Conservation (phyloP, 1,140 invertebrate genomes). For the Drosophila pruinosa region DNA sequence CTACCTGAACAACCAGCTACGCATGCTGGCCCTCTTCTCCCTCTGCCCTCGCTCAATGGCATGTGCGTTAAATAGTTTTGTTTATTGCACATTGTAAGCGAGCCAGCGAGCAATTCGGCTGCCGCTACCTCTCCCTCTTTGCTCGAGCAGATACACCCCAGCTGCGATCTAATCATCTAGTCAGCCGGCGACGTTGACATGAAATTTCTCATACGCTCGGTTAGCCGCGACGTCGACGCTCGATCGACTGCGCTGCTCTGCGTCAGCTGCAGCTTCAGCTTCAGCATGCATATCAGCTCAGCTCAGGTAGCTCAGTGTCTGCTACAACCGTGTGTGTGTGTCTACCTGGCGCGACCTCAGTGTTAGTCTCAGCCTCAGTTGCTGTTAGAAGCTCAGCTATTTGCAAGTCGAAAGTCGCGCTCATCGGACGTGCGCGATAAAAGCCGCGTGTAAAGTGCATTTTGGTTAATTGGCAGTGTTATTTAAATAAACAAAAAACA, state of each 20-base stretch:
- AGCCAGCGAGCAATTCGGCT: slow-evolving; percentile 55
- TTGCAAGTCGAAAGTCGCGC: slow-evolving; percentile 64
- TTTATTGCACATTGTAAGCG: slow-evolving; percentile 66
- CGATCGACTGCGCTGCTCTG: slow-evolving; percentile 26
- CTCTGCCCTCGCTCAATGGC: background rate
- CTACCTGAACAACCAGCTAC: background rate
- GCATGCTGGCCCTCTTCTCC: background rate
- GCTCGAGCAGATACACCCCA: slow-evolving; percentile 42
- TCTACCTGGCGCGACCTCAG: slow-evolving; percentile 51
- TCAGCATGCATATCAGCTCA: slow-evolving; percentile 53
- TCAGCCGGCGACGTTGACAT: slow-evolving; percentile 54
- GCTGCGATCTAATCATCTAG: slow-evolving; percentile 73
- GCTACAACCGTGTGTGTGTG: background rate
- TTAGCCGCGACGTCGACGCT: slow-evolving; percentile 46
- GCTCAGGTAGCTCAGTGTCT: slow-evolving; percentile 1
- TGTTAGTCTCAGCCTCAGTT: slow-evolving; percentile 11
- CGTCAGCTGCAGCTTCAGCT: slow-evolving; percentile 16
- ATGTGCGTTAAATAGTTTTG: slow-evolving; percentile 71
- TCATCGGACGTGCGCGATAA: slow-evolving; percentile 53
- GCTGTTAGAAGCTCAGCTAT: slow-evolving; percentile 48
- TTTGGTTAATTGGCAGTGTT: slow-evolving; percentile 46
- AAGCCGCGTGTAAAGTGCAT: slow-evolving; percentile 52
- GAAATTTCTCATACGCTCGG: slow-evolving; percentile 50
- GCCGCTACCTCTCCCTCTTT: slow-evolving; percentile 8
- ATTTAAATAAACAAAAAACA: slow-evolving; percentile 17